Base-by-base conservation (phyloP, 2,888 invertebrate species). In the Lasioglossum calceatum region DNA sequence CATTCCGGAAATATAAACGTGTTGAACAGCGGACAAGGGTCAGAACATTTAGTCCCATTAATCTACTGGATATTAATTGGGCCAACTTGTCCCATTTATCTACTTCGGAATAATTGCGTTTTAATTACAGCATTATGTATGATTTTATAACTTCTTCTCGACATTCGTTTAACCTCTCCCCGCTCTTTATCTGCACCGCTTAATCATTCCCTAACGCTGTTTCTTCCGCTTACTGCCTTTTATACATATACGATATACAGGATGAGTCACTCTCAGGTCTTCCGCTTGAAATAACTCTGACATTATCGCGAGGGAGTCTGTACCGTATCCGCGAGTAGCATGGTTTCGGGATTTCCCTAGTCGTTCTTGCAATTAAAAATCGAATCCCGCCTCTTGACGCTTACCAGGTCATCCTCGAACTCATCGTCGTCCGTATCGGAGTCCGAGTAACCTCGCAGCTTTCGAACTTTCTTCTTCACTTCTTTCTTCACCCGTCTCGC, bases 351-450 rank as follows among this genome's bases (percentile, higher is more conserved):
- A 12, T n/a, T 58, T n/a, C n/a, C n/a, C 58, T 58, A 16, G 4
- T 23, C 10, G 54, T n/a, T 54, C n/a, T n/a, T 12, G 23, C 42
- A n/a, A 42, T 23, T n/a, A 14, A 42, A 72, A 85, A 81, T 54
- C 61, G 16, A 80, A 72, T 44, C 39, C 58, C 79, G 61, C 44
- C 72, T 75, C 47, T 61, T 70, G 54, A 44, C 79, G 86, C 96
- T 97, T 97, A 97, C 97, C 97, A 97, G 96, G 95, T 97, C 97
- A 89, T 97, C 97, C 83, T 96, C 97, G 94, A 96, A 96, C 92
- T 97, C 97, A 92, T 97, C 97, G 87, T 96, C 97, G 77, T 97
- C 96, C 89, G 96, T 96, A 90, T 97, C 96, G 74, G 96, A 96
- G 90, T 95, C 95, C 82, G 95, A 94, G 87, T 85, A 93, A 90